These are phyloP conservation scores for Zosterops pallidus DNA, from an alignment of 2,113 vertebrate genomes.

Conservation along the genomic window DNA sequence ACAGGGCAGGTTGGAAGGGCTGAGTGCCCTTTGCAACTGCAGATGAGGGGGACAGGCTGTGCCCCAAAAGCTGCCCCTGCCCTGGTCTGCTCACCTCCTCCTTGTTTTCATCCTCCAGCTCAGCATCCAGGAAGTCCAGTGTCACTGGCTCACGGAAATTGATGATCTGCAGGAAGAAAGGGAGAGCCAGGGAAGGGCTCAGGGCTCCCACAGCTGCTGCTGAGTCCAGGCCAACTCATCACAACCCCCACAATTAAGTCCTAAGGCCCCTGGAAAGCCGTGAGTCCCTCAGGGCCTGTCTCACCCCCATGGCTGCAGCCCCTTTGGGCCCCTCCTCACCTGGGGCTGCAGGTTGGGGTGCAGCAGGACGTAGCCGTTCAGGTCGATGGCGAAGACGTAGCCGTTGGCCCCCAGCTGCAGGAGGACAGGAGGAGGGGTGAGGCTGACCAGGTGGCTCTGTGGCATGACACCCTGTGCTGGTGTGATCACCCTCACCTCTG, in stretches of 20 bases:
- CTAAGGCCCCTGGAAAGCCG: neutral
- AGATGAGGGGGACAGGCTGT: neutral
- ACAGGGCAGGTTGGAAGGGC: neutral
- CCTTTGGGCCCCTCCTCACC: slow-evolving; percentile 60
- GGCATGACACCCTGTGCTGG: rapidly evolving
- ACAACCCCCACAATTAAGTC: neutral
- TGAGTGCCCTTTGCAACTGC: neutral
- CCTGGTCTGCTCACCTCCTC: slow-evolving; percentile 81
- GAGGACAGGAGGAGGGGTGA: neutral
- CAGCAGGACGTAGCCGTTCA: slow-evolving; percentile 83
- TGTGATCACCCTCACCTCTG: neutral
- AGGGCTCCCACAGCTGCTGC: rapidly evolving
- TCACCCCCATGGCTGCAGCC: rapidly evolving
- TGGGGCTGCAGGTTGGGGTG: slow-evolving; percentile 87
- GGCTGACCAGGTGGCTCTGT: neutral
- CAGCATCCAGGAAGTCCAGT: slow-evolving; percentile 94
- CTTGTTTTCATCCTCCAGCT: slow-evolving; percentile 93
- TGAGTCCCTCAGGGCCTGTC: neutral
- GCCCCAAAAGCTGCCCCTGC: neutral
- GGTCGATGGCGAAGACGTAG: slow-evolving; percentile 82
- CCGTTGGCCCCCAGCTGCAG: slow-evolving; percentile 91
- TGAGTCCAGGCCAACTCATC: neutral
- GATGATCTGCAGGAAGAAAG: slow-evolving; percentile 81
- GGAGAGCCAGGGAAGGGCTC: neutral
- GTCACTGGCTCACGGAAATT: slow-evolving; percentile 96